Conservation (phyloP, 92 coral and sea anemone genomes). For the Phenganax subtilis region DNA sequence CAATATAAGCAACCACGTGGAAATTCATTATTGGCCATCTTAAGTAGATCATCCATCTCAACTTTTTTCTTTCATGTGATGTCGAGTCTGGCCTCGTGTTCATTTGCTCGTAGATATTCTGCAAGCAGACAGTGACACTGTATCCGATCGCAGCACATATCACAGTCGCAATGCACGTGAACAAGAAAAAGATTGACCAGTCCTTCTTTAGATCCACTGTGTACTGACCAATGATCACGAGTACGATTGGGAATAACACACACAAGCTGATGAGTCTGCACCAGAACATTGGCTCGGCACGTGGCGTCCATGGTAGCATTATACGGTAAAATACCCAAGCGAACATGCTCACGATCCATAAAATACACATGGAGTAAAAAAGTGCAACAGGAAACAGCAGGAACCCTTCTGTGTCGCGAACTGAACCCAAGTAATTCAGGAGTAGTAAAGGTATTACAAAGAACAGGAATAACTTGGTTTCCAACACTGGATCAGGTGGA, state of each 20-base stretch:
- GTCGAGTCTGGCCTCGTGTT: background rate
- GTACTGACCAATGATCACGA: slow-evolving; percentile 64
- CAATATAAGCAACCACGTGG: slow-evolving; percentile 60
- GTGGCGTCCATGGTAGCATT: slow-evolving; percentile 54
- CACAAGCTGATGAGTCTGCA: slow-evolving; percentile 38
- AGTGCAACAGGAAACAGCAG: slow-evolving; percentile 58
- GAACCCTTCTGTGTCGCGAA: slow-evolving; percentile 73
- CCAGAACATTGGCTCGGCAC: slow-evolving; percentile 37
- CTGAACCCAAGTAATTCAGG: slow-evolving; percentile 82
- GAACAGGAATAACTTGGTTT: slow-evolving; percentile 82
- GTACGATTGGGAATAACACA: slow-evolving; percentile 69
- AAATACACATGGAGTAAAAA: slow-evolving; percentile 61
- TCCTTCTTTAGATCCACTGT: slow-evolving; percentile 48
- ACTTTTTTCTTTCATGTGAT: background rate
- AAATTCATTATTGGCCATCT: slow-evolving; percentile 48
- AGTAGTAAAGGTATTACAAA: slow-evolving; percentile 81
- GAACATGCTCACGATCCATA: slow-evolving; percentile 72
- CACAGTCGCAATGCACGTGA: slow-evolving; percentile 81
- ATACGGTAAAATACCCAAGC: slow-evolving; percentile 70
- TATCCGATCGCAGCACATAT: slow-evolving; percentile 48
- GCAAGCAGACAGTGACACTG: slow-evolving; percentile 6
- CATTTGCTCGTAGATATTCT: slow-evolving; percentile 12
- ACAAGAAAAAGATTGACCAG: slow-evolving; percentile 92
- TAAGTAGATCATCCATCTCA: slow-evolving; percentile 21
- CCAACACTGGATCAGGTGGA: slow-evolving; percentile 41